phyloP scores from a whole-genome alignment of 1,140 invertebrate genomes.

The Nephila pilipes region DNA sequence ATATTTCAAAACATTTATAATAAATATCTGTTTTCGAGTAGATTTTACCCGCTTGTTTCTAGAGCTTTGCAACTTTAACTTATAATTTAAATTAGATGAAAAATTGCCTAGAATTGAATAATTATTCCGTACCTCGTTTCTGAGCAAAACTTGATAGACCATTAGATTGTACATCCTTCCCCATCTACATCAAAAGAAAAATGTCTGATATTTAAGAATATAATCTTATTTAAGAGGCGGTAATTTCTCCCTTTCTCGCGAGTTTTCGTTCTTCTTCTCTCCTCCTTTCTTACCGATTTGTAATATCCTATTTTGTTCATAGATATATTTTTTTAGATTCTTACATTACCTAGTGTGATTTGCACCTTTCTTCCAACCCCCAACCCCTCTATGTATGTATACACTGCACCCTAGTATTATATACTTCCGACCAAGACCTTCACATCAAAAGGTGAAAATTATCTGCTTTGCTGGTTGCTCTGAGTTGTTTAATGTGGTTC shows the following conservation, averaged over 20 bases:
- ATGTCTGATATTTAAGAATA: neutral
- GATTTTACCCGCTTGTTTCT: too few relatives aligned
- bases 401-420: neutral
- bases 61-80: too few relatives aligned
- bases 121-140: too few relatives aligned
- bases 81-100: too few relatives aligned
- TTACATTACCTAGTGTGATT: neutral
- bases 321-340: neutral
- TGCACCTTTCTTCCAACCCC: neutral
- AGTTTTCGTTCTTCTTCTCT: neutral
- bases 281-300: neutral
- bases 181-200: neutral
- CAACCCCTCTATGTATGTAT: too few relatives aligned
- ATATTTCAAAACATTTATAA: too few relatives aligned
- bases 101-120: too few relatives aligned
- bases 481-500: slow-evolving; percentile 36
- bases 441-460: slow-evolving; percentile 2
- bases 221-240: neutral
- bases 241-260: neutral
- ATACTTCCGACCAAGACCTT: neutral
- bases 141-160: too few relatives aligned
- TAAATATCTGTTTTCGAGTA: too few relatives aligned
- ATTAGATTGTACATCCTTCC: neutral
- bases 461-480: slow-evolving; percentile 3
- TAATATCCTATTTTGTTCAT: neutral